A percentile compares a stretch with the other conserved stretches of the same genome.
Conservation (phyloP, 2,797 vertebrate genomes). For the Megaceryle alcyon region DNA sequence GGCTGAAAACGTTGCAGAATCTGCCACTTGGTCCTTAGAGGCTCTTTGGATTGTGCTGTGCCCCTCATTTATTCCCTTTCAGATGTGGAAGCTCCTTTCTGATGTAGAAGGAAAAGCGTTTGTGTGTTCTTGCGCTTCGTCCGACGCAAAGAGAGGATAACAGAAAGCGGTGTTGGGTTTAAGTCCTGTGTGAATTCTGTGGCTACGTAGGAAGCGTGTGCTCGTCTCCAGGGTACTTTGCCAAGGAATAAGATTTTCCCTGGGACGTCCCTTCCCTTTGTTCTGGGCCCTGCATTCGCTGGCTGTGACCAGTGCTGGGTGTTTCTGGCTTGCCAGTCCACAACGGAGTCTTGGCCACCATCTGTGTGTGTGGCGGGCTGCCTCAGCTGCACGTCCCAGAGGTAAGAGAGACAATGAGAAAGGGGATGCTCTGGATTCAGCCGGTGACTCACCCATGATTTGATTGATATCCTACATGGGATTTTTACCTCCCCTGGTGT, state of each 20-base stretch:
- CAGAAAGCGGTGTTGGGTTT: background rate
- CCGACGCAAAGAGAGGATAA: background rate
- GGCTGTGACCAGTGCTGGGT: background rate
- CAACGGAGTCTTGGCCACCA: background rate
- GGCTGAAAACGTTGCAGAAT: background rate
- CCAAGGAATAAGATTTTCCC: background rate
- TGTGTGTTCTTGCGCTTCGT: background rate
- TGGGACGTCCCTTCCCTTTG: background rate
- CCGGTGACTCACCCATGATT: background rate
- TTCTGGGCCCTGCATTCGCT: accelerated
- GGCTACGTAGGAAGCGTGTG: background rate
- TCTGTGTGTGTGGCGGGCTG: background rate
- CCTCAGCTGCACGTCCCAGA: background rate
- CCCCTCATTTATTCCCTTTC: background rate
- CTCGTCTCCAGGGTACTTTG: background rate
- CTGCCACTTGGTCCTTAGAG: background rate
- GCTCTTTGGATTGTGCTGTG: background rate
- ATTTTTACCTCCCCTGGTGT: background rate
- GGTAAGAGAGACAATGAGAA: background rate
- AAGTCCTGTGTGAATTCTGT: background rate
- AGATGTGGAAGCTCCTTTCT: background rate
- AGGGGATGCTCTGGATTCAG: background rate
- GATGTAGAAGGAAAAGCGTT: background rate
- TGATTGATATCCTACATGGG: background rate
- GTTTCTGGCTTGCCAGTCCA: background rate